Percentiles rank a stretch among this genome's conserved stretches.
These are phyloP conservation scores for Ctenicera cuprea DNA, from an alignment of 2,888 invertebrate species.

Conservation along the genomic window DNA sequence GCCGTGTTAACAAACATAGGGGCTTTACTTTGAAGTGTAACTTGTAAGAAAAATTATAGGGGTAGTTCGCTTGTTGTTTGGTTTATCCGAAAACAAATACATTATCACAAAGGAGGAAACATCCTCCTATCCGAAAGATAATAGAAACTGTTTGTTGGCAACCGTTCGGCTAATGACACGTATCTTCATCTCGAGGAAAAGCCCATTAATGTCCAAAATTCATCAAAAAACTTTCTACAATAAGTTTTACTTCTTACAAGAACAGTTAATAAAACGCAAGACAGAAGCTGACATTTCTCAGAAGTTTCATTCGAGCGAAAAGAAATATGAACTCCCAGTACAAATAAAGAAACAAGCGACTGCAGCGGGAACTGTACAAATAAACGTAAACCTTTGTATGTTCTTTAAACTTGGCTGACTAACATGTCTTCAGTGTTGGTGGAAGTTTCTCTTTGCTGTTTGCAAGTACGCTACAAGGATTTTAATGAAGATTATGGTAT, in stretches of 20 bases:
- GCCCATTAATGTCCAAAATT: slow-evolving; percentile 27
- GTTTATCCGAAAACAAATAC: slow-evolving; percentile 11
- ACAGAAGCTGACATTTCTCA: slow-evolving; percentile 46
- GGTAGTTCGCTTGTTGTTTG: slow-evolving; percentile 17
- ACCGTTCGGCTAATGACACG: slow-evolving; percentile 17
- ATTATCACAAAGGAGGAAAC: slow-evolving; percentile 2
- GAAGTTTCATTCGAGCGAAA: slow-evolving; percentile 51
- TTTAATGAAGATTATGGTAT: slow-evolving; percentile 44
- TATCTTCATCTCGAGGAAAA: not conserved
- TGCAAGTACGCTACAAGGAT: slow-evolving; percentile 31
- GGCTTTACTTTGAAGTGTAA: slow-evolving; percentile 41
- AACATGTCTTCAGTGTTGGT: slow-evolving; percentile 42
- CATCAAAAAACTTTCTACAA: slow-evolving; percentile 24
- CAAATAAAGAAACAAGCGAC: slow-evolving; percentile 59
- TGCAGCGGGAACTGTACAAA: slow-evolving; percentile 57
- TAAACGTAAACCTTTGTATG: slow-evolving; percentile 55
- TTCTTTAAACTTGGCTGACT: slow-evolving; percentile 49
- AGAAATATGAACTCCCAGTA: slow-evolving; percentile 60
- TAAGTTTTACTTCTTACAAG: slow-evolving; percentile 20
- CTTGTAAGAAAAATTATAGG: slow-evolving; percentile 40
- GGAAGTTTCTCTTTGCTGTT: slow-evolving; percentile 33
- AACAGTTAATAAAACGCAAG: slow-evolving; percentile 46
- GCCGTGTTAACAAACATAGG: slow-evolving; percentile 44
- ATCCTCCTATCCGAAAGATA: not conserved
- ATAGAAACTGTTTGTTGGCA: not conserved